Base-by-base conservation (phyloP, 2,888 invertebrate genomes). In the Drosophila austrosaltans region DNA sequence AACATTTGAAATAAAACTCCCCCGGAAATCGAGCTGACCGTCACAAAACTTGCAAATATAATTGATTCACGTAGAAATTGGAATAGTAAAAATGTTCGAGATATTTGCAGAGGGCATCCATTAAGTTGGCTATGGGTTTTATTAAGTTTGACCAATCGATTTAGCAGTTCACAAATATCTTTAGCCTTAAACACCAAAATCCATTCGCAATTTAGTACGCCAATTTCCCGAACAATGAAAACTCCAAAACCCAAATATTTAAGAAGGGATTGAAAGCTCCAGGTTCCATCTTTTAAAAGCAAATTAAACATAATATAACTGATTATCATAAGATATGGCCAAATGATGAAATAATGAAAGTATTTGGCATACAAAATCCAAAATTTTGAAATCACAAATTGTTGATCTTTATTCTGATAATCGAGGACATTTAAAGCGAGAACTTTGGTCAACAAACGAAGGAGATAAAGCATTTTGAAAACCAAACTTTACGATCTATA, bases 301-400 rank as follows among this genome's bases (percentile, higher is more conserved):
- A 25, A 25, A 0, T 2, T 4, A 48, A 0, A 48, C 48, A 48
- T 48, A 1, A 25, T 12, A 12, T 4, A 4, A 25, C 25, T 25
- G 12, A 48, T 22, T 10, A 10, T 22, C 22, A 10, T 4, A 4
- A 48, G 2, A 48, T 48, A 48, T 12, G 48, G 48, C 3, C 22
- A 48, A 7, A 48, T 48, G 4, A 48, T 7, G 10, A 25, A 48
- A 12, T 12, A 48, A 10, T 48, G 48, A 48, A 48, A 2, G 10
- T 12, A 48, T 5, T 48, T 48, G 22, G 25, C 25, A 25, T 48
- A 48, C 12, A 1, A 25, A 48, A 48, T 25, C 25, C 25, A 48
- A 1, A 25, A 48, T 48, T 48, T 25, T 5, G 48, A 48, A 48
- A 25, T 25, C 48, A 48, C 48, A 48, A 48, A 48, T 12, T 48